A percentile compares a stretch with the other conserved stretches of the same genome.
Evolutionary conservation across 92 coral and sea anemone genomes (phyloP).

Genomic region (Actinostola sp.): DNA sequence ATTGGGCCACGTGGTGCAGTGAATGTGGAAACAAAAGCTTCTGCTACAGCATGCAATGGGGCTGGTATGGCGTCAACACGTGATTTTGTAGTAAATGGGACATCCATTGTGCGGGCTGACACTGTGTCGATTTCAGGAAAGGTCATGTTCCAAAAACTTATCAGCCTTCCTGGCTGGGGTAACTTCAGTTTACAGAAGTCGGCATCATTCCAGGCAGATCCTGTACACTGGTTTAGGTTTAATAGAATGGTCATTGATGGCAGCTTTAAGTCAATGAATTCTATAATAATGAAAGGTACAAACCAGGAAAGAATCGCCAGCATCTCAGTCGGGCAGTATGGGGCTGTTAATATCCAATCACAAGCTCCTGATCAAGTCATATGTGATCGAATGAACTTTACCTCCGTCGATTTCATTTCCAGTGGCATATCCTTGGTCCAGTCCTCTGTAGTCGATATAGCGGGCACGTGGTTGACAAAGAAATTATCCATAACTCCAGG

Average conservation of each 20-base stretch:
- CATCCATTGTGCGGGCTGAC: slow-evolving; percentile 38
- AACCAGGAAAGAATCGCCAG: slow-evolving; percentile 24
- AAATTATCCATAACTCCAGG: slow-evolving; percentile 48
- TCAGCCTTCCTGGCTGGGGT: slow-evolving; percentile 50
- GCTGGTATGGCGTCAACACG: slow-evolving; percentile 2
- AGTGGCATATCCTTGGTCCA: slow-evolving; percentile 36
- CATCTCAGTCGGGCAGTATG: slow-evolving; percentile 27
- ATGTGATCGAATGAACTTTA: slow-evolving; percentile 12
- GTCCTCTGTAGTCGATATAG: slow-evolving; percentile 29
- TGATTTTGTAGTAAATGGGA: slow-evolving; percentile 11
- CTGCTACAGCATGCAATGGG: slow-evolving; percentile 12
- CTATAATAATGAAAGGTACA: slow-evolving; percentile 39
- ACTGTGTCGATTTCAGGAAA: slow-evolving; percentile 33
- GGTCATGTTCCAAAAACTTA: slow-evolving; percentile 23
- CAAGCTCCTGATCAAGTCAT: slow-evolving; percentile 19
- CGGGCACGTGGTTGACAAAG: slow-evolving; percentile 29
- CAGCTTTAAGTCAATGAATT: slow-evolving; percentile 14
- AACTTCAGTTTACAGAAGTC: slow-evolving; percentile 15
- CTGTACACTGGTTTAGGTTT: slow-evolving; percentile 36
- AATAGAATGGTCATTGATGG: slow-evolving; percentile 28
- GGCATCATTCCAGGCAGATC: slow-evolving; percentile 30
- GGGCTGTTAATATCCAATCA: slow-evolving; percentile 34
- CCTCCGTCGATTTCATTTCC: slow-evolving; percentile 5
- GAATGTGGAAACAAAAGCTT: slow-evolving; percentile 17
- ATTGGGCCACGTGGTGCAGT: slow-evolving; percentile 37